A percentile compares a stretch with the other conserved stretches of the same genome.
Evolutionary conservation across 2,113 vertebrate genomes (phyloP).

Genomic region (Hippocampus comes): DNA sequence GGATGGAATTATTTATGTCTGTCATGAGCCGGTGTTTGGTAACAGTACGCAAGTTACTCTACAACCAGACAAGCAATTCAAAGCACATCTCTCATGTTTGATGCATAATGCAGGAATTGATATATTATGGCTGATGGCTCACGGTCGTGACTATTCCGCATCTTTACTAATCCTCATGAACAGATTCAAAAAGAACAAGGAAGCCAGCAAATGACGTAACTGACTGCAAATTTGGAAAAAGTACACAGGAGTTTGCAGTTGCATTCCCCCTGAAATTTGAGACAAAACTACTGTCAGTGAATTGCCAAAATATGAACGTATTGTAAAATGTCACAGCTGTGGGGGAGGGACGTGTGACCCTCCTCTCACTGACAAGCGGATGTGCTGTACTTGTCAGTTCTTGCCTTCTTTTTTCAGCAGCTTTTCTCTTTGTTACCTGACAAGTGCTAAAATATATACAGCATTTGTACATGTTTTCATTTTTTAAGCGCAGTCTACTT

Average conservation of each 20-base stretch:
- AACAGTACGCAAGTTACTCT: too few species aligned
- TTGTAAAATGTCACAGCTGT: slow-evolving; percentile 33
- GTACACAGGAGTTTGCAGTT: background rate
- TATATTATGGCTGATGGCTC: too few species aligned
- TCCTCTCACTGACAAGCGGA: slow-evolving; percentile 43
- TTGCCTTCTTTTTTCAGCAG: slow-evolving; percentile 23
- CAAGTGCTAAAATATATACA: background rate
- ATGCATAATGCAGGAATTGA: too few species aligned
- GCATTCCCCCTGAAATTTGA: background rate
- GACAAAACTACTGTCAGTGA: background rate
- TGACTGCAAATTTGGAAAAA: background rate
- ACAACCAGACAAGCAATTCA: too few species aligned
- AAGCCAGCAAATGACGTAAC: background rate
- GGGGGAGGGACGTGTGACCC: slow-evolving; percentile 46
- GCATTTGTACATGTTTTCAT: too few species aligned
- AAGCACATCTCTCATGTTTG: too few species aligned
- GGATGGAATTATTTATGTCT: too few species aligned
- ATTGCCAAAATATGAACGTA: background rate
- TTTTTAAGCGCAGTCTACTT: background rate
- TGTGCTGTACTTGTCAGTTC: slow-evolving; percentile 33
- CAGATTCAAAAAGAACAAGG: too few species aligned
- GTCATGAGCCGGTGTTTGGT: too few species aligned
- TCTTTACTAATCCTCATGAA: too few species aligned
- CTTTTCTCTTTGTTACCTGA: background rate
- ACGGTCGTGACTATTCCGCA: too few species aligned